Evolutionary conservation across 2,797 vertebrate species (phyloP), one percentile per base, ranked within the genome.

Genomic region (Cheirogaleus major): DNA sequence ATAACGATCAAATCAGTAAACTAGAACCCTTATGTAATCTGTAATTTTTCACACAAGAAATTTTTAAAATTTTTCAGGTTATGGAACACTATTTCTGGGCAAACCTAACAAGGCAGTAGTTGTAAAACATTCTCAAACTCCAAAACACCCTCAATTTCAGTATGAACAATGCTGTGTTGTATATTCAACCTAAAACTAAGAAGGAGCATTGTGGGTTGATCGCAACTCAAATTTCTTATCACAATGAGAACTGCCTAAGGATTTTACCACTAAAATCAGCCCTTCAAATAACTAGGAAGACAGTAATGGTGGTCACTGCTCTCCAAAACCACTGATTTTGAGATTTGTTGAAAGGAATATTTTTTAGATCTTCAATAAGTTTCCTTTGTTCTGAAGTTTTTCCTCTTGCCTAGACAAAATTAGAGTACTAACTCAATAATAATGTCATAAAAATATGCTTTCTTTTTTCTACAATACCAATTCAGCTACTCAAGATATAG

Each of bases 51-150:
- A 85, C 76, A 91, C 32, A 92, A 97, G 88, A 97, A 93, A 96
- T 96, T 94, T 97, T 89, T 83, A 18, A 97, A 75, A 92, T 93
- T 97, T 96, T 97, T 97, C 96, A 97, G 96, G 95, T 97, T 97
- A 96, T 52, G 94, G 82, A 97, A 81, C 69, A 96, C 81, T 85
- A 95, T 92, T 90, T 97, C 82, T 96, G 78, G 67, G 93, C 43
- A 82, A 92, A 97, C 91, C 69, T 93, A 97, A 97, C 88, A 97
- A 97, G 97, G 96, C 92, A 97, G 88, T 69, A 76, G 94, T 94
- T 97, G 61, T 96, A 93, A 95, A 96, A 90, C 32, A 82, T 32
- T 88, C 90, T 92, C 85, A 78, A 95, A 92, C 93, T 93, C 93
- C 80, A 91, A 90, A 94, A 96, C 65, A 96, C 80, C 57, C 93